Evolutionary conservation across 2,797 vertebrate species (phyloP).

Genomic region (Coreius guichenoti): DNA sequence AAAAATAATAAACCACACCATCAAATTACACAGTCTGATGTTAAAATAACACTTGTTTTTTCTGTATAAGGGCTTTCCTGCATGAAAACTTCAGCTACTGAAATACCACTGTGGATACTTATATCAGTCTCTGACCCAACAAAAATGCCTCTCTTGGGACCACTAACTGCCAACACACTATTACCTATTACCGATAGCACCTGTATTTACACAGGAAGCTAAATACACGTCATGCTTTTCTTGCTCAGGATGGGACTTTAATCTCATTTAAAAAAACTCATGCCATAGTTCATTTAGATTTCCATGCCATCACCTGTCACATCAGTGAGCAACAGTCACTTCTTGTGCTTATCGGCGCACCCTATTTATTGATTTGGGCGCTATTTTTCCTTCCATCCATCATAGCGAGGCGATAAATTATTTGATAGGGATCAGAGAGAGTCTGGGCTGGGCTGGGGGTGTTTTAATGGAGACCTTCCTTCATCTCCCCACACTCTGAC

Average conservation of each 20-base stretch:
- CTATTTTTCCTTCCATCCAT: slow-evolving; percentile 53
- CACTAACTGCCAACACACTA: slow-evolving; percentile 19
- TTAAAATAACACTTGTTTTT: slow-evolving; percentile 15
- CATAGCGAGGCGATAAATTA: slow-evolving; percentile 68
- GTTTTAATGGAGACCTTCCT: slow-evolving; percentile 66
- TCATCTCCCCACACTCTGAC: slow-evolving; percentile 45
- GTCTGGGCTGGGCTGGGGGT: slow-evolving; percentile 50
- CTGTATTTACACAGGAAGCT: slow-evolving; percentile 42
- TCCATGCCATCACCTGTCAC: slow-evolving; percentile 59
- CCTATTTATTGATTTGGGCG: slow-evolving; percentile 67
- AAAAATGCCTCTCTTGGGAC: background rate
- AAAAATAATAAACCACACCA: slow-evolving; percentile 16
- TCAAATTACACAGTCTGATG: background rate
- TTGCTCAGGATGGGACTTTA: slow-evolving; percentile 28
- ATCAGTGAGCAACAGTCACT: slow-evolving; percentile 55
- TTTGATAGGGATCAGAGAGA: slow-evolving; percentile 67
- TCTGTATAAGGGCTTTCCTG: background rate
- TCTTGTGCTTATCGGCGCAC: slow-evolving; percentile 53
- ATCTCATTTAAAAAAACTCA: slow-evolving; percentile 55
- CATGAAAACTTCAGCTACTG: background rate
- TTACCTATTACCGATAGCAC: slow-evolving; percentile 2
- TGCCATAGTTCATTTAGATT: slow-evolving; percentile 55
- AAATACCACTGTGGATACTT: background rate
- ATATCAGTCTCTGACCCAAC: background rate
- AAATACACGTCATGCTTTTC: slow-evolving; percentile 20